Evolutionary conservation across 2,888 invertebrate genomes (phyloP), one percentile per base, ranked within the genome.

Genomic region (Neoitamus cyanurus): DNA sequence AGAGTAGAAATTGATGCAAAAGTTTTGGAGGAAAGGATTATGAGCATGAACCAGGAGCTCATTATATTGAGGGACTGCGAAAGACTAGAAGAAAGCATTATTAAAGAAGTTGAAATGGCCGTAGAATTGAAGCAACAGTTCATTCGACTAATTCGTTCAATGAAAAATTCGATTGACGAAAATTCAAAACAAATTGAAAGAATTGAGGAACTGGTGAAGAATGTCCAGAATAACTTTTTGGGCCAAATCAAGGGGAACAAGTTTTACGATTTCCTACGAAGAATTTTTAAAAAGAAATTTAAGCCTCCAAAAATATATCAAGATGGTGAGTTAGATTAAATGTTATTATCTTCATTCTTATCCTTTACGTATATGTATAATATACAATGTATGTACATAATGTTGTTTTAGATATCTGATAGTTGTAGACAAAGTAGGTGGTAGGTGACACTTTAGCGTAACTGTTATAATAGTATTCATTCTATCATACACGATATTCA

Each of bases 211-310:
- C 92, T 92, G 85, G 92, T 93, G 15, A 90, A 89, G 70, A 90
- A 90, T 1, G 89, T 94, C 11, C 93, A 93, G 77, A 88, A 91
- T 0, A 92, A 93, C 80, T 96, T 95, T 88, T 92, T 93, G 83
- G 92, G 90, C 34, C 91, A 93, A 6, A 92, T 94, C 0, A 93
- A 92, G 68, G 95, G 95, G 83, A 95, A 95, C 88, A 96, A 95
- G 89, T 97, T 96, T 89, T 93, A 93, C 5, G 94, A 95, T 88
- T 97, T 97, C 89, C 90, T 98, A 68, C 93, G 94, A 25, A 94
- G 95, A 88, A 96, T 98, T 84, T 97, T 95, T 88, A 96, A 95
- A 89, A 97, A 96, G 89, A 96, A 96, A 88, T 96, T 95, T 88
- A 95, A 95, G 86, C 93, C 94, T 5, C 94, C 94, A 0, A 95